Evolutionary conservation across 2,888 invertebrate species (phyloP), one percentile per base, ranked within the genome.

Genomic region (Parnassius orleans): DNA sequence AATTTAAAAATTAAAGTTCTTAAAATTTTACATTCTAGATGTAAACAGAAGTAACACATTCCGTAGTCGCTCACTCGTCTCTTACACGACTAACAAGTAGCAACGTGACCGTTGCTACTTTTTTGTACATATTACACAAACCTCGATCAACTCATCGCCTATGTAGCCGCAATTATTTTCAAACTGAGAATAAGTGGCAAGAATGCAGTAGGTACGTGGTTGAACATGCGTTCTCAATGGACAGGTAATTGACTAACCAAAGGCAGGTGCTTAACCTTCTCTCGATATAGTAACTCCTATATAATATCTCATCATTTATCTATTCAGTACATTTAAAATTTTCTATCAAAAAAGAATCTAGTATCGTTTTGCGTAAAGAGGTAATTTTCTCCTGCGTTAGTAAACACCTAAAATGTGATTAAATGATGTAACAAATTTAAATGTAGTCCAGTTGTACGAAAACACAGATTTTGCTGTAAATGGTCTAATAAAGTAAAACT

Each of bases 181-280:
- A 69, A 72, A 68, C 62, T 63, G 72, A 72, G 74, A 69, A 72
- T 78, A 77, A 81, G 77, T 70, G 73, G 70, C 65, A 63, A 70
- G 78, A 79, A 80, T 78, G 80, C 75, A 74, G 74, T 74, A 72
- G 74, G 74, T 74, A 72, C 53, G 46, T 44, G 42, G 57, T 50
- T 64, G 63, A 68, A 70, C 70, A 73, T 73, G 67, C 71, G 67
- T 72, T 68, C 70, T 66, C 72, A 74, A 76, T 74, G 77, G 76
- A 68, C 67, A 70, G 63, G 70, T 77, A 75, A 83, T 84, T 81
- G 73, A 60, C 55, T 55, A 54, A 55, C 74, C 65, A 64, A 47
- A 52, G 12, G 44, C 50, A 19, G 44, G 42, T 15, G 42, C 11
- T 42, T 57, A 19, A 42, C 12, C 42, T 15, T 10, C 42, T 48